A percentile compares a stretch with the other conserved stretches of the same genome.
Conservation (phyloP, 2,113 vertebrate species). For the Herpetotheres cachinnans region DNA sequence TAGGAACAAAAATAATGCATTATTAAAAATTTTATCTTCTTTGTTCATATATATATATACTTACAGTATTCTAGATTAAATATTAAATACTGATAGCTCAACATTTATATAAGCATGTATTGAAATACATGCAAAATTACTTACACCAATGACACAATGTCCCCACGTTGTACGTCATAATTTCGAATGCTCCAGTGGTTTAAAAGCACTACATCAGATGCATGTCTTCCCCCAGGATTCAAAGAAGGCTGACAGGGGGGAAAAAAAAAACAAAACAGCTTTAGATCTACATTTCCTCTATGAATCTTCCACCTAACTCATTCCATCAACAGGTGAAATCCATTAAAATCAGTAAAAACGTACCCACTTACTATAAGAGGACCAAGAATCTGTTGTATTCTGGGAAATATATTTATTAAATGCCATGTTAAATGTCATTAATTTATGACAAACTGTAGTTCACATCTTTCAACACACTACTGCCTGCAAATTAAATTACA, state of each 20-base stretch:
- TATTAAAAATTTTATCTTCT: background rate
- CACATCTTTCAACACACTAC: background rate
- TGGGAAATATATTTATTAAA: background rate
- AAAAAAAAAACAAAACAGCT: background rate
- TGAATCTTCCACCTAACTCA: background rate
- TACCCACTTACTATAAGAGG: background rate
- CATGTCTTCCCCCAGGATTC: slow-evolving; percentile 75
- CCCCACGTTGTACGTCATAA: slow-evolving; percentile 79
- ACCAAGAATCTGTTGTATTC: background rate
- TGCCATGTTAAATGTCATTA: background rate
- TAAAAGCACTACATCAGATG: slow-evolving; percentile 79
- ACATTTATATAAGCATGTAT: background rate
- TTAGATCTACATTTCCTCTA: slow-evolving; percentile 1
- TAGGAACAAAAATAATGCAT: background rate
- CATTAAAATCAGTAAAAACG: background rate
- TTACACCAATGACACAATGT: slow-evolving; percentile 83
- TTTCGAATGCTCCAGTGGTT: slow-evolving; percentile 82
- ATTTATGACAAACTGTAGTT: background rate
- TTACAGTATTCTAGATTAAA: background rate
- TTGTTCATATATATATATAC: background rate
- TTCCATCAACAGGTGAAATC: background rate
- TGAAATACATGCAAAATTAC: slow-evolving; percentile 44
- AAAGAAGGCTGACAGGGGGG: slow-evolving; percentile 72
- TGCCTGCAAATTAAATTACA: background rate
- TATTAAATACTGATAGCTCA: background rate